Evolutionary conservation across 2,113 vertebrate species (phyloP).

Genomic region (Tichodroma muraria): DNA sequence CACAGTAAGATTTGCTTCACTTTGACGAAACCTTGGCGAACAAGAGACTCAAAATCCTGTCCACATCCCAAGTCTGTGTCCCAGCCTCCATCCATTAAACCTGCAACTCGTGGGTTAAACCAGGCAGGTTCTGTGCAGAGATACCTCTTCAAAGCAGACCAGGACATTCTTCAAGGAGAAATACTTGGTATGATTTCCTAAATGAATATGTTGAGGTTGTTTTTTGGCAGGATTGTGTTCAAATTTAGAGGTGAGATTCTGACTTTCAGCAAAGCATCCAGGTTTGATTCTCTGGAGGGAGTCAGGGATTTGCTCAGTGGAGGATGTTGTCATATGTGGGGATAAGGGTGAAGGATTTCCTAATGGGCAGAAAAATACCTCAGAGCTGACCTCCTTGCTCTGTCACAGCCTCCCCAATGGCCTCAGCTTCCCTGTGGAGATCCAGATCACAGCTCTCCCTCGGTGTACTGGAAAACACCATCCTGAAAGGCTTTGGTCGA

Average conservation of each 20-base stretch:
- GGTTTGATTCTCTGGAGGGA: background rate
- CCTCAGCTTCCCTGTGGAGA: background rate
- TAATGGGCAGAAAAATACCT: background rate
- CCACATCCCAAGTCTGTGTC: background rate
- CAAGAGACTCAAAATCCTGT: background rate
- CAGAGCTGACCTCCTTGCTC: background rate
- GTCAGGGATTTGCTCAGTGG: background rate
- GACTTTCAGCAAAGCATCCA: background rate
- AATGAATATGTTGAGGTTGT: background rate
- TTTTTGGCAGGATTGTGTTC: background rate
- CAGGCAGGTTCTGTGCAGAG: background rate
- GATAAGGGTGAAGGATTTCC: background rate
- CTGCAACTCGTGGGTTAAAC: background rate
- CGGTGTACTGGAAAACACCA: background rate
- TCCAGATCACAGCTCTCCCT: background rate
- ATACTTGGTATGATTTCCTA: background rate
- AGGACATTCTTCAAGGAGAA: background rate
- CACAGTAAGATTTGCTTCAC: background rate
- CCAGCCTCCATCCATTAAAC: background rate
- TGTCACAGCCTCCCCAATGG: background rate
- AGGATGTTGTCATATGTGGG: background rate
- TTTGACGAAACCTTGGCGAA: background rate
- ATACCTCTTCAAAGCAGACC: background rate
- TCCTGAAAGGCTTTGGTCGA: background rate
- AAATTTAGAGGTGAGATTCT: background rate